Evolutionary conservation across 2,797 vertebrate genomes (phyloP).

Genomic region (Parauchenoglanis ngamensis): DNA sequence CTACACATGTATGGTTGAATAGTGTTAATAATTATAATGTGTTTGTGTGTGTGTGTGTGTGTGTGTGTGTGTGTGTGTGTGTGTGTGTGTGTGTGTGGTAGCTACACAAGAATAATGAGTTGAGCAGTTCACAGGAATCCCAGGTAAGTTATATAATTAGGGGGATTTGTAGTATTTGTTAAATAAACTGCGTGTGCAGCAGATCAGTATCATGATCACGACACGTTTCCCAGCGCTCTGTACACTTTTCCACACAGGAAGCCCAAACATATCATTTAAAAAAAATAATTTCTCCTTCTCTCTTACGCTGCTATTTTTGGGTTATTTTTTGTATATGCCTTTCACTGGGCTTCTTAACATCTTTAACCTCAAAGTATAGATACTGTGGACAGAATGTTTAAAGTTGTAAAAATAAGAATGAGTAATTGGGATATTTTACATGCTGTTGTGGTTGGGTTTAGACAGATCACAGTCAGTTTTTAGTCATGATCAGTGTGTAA

Average conservation of each 20-base stretch:
- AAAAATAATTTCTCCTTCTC: no score
- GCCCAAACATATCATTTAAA: conserved; percentile 23
- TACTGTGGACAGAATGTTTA: not conserved
- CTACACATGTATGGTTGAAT: not conserved
- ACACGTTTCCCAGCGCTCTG: not conserved
- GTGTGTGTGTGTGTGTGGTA: conserved; percentile 27
- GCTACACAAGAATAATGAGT: not conserved
- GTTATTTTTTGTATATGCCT: not conserved
- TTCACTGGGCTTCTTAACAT: not conserved
- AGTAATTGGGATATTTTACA: not conserved
- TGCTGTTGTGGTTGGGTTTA: not conserved
- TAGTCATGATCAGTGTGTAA: not conserved
- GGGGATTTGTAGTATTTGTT: not conserved
- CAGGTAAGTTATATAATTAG: not conserved
- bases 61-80: conserved; percentile 32
- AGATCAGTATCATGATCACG: not conserved
- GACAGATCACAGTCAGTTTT: not conserved
- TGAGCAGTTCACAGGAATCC: not conserved
- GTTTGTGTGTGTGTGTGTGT: conserved; percentile 32
- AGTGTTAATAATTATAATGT: not conserved
- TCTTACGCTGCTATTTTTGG: not conserved
- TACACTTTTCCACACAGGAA: not conserved
- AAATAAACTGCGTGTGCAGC: not conserved
- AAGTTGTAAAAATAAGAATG: not conserved
- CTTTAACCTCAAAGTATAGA: not conserved